Evolutionary conservation across 2,113 vertebrate genomes (phyloP), one percentile per base, ranked within the genome.

Genomic region (Archilochus colubris): DNA sequence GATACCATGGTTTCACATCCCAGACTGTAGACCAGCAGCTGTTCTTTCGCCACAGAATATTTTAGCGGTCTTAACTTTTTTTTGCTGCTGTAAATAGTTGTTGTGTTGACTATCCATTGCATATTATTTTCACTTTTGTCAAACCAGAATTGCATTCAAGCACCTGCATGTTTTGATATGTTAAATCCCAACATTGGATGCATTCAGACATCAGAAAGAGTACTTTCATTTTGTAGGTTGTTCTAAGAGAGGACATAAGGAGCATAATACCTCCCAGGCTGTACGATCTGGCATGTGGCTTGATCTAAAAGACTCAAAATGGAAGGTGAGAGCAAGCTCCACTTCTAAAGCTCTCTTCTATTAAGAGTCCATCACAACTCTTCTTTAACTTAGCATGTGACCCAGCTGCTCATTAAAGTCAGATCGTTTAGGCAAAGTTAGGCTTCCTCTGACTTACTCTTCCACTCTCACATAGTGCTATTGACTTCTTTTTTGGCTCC

Each of bases 81-180:
- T n/a, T 90, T 88, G 44, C 43, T 78, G n/a, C 57, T 67, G 16
- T 94, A 89, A 88, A 70, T 70, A 77, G 55, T 82, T 76, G 13
- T 57, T 89, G n/a, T 85, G 74, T 87, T 88, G 57, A 64, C 25
- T 55, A 83, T 88, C 57, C 50, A 27, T 72, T 94, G 36, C 27
- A 6, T 93, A 94, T 86, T 24, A 48, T 86, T 95, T 93, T 91
- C 68, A 81, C 61, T 83, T 80, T 50, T 55, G 38, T 91, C 81
- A 85, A 87, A 76, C 2, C 6, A 59, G 70, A 74, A 82, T 44
- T 88, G 21, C 63, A 43, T 77, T 94, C 50, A 63, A 55, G 31
- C 43, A 75, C 50, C 46, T 17, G 2, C 22, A 23, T 69, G 22
- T 59, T 62, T 11, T 72, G 50, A 27, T 48, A 25, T 70, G 28